These are phyloP conservation scores for Syrrhaptes paradoxus DNA, from an alignment of 2,113 vertebrate species.

Conservation along the genomic window DNA sequence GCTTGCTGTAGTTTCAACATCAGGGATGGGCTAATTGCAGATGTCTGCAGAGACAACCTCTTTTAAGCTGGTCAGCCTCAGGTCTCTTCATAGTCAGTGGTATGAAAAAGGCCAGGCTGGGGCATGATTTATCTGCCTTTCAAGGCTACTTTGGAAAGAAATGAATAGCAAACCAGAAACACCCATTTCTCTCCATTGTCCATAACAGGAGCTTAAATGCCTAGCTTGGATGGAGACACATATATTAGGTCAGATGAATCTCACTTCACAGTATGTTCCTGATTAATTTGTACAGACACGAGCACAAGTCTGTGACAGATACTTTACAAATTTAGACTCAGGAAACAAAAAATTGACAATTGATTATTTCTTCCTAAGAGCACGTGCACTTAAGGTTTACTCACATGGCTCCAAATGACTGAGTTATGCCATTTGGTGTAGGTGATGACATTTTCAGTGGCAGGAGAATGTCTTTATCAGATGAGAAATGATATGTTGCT, in stretches of 20 bases:
- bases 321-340: background rate
- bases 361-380: background rate
- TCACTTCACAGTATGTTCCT: background rate
- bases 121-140: background rate
- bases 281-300: background rate
- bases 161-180: background rate
- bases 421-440: background rate
- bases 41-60: background rate
- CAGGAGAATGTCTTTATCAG: background rate
- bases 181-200: background rate
- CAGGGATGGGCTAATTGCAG: background rate
- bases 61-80: background rate
- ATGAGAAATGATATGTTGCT: background rate
- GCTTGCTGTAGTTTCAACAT: background rate
- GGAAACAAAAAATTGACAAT: background rate
- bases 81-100: background rate
- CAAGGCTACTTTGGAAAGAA: background rate
- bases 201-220: background rate
- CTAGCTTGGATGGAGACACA: background rate
- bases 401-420: background rate
- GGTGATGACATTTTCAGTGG: constrained; percentile 30
- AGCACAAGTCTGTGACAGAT: background rate
- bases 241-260: background rate
- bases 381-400: background rate
- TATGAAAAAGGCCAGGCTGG: background rate